phyloP scores from a whole-genome alignment of 2,113 vertebrate genomes.

The Thunnus maccoyii region DNA sequence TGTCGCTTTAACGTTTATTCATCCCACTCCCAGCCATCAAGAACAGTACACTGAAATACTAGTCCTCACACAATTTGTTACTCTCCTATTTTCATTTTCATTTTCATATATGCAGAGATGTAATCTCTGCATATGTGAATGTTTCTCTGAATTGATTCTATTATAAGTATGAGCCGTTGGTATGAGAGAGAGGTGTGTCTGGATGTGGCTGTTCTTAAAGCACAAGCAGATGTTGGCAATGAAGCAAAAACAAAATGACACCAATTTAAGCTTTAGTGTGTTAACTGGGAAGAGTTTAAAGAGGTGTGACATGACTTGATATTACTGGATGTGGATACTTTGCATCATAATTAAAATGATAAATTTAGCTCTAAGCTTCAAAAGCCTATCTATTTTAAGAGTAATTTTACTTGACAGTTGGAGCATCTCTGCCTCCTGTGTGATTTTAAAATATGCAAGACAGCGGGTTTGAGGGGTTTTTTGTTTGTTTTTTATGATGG shows the following conservation, averaged over 20 bases:
- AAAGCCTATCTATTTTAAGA: conserved; percentile 39
- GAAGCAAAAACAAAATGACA: conserved; percentile 35
- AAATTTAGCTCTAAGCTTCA: conserved; percentile 57
- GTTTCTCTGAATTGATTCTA: conserved; percentile 41
- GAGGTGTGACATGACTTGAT: conserved; percentile 44
- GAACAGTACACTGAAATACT: background rate
- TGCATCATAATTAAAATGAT: conserved; percentile 46
- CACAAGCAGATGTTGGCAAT: conserved; percentile 58
- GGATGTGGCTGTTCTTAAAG: conserved; percentile 31
- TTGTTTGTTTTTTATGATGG: background rate
- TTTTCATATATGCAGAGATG: conserved; percentile 13
- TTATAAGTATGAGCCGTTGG: conserved; percentile 27
- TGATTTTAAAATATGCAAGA: conserved; percentile 11
- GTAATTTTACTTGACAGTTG: conserved; percentile 35
- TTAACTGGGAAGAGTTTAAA: conserved; percentile 24
- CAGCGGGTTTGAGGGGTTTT: background rate
- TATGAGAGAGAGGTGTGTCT: conserved; percentile 23
- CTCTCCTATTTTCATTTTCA: conserved; percentile 8
- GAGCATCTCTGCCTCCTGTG: conserved; percentile 26
- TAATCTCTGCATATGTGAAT: conserved; percentile 38
- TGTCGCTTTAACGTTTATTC: background rate
- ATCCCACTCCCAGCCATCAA: background rate
- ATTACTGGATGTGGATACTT: conserved; percentile 43
- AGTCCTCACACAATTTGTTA: background rate
- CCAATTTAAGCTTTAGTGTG: conserved; percentile 37